These are phyloP conservation scores for Poecilobothrus nobilitatus DNA, from an alignment of 2,888 invertebrate genomes.

Conservation along the genomic window DNA sequence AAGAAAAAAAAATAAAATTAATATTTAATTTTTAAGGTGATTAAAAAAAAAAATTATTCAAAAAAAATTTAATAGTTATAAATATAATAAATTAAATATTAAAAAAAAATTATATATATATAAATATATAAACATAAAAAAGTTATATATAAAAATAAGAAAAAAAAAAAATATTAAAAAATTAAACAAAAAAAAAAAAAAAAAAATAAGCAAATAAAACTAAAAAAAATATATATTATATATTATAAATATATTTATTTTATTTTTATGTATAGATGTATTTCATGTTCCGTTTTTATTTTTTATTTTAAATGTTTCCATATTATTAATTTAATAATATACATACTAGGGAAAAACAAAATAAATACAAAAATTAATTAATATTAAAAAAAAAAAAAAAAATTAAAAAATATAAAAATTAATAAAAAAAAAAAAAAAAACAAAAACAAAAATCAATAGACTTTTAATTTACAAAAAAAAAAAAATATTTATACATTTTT, in stretches of 20 bases:
- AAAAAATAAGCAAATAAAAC: conserved; percentile 21
- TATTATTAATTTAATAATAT: conserved; percentile 7
- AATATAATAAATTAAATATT: conserved; percentile 14
- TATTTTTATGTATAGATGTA: conserved; percentile 28
- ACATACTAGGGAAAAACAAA: conserved; percentile 1
- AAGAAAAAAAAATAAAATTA: not conserved
- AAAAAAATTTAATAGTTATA: conserved; percentile 14
- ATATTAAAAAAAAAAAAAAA: conserved; percentile 8
- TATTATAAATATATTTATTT: conserved; percentile 27
- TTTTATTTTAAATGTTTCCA: conserved; percentile 19
- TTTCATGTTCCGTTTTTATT: conserved; percentile 27
- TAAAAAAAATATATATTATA: conserved; percentile 13
- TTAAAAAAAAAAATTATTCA: conserved; percentile 26
- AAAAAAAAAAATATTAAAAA: no score
- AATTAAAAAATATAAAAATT: not conserved
- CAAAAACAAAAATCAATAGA: not conserved
- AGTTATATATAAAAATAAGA: not conserved
- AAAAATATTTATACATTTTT: no score
- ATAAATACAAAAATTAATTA: conserved; percentile 11
- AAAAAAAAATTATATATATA: conserved; percentile 9
- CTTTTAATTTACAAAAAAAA: not conserved
- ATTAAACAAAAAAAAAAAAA: not conserved
- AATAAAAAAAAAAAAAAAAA: conserved; percentile 13
- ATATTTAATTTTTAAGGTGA: not conserved
- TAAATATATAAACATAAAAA: conserved; percentile 7